These are phyloP conservation scores for Eupithecia subfuscata DNA, from an alignment of 2,888 invertebrate species.

Conservation along the genomic window DNA sequence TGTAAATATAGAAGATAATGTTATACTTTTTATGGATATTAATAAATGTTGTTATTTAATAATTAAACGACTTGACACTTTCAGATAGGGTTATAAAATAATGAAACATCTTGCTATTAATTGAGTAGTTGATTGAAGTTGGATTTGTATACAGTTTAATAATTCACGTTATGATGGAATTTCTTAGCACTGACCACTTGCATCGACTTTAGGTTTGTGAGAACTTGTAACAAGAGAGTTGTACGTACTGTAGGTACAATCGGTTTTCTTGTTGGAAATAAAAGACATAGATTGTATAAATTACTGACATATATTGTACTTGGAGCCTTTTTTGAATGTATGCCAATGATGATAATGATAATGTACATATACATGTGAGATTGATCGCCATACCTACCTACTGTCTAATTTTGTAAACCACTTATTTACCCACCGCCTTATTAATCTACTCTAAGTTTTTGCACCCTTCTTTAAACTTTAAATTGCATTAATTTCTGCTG, in stretches of 20 bases:
- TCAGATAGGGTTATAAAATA: neutral
- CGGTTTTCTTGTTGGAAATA: neutral
- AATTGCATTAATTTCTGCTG: neutral
- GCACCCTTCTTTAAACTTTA: neutral
- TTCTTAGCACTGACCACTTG: neutral
- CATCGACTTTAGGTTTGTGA: neutral
- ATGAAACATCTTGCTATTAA: neutral
- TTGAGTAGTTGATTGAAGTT: neutral
- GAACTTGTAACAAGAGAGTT: neutral
- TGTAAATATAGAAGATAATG: slow-evolving; percentile 23
- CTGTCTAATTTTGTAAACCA: neutral
- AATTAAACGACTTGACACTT: slow-evolving; percentile 6
- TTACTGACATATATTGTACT: neutral
- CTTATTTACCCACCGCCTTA: neutral
- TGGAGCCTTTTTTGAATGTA: neutral
- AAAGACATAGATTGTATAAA: neutral
- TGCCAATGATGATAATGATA: neutral
- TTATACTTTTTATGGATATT: slow-evolving; percentile 7
- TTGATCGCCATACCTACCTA: neutral
- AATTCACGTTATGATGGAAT: neutral
- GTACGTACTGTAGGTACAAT: neutral
- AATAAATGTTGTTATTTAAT: slow-evolving; percentile 5
- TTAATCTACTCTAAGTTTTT: neutral
- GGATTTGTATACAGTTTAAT: neutral
- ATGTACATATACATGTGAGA: neutral